Conservation (phyloP, 1,140 invertebrate genomes). For the Polyergus mexicanus region DNA sequence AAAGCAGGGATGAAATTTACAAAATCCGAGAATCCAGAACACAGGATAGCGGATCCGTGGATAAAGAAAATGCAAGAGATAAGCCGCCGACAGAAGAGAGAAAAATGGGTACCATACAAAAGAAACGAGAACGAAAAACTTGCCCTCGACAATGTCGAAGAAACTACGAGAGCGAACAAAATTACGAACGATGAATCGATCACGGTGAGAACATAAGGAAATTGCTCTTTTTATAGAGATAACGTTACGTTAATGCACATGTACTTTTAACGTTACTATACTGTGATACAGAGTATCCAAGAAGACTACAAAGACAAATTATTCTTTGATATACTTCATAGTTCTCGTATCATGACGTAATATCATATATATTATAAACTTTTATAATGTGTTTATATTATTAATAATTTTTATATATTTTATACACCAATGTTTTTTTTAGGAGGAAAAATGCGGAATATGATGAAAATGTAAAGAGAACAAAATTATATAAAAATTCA, state of each 20-base stretch:
- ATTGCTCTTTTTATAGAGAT: not conserved
- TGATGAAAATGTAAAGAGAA: not conserved
- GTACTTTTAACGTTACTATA: not conserved
- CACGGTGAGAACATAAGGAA: slow-evolving; percentile 24
- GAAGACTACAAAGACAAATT: not conserved
- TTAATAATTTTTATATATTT: not conserved
- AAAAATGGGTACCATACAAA: slow-evolving; percentile 62
- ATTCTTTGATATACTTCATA: not conserved
- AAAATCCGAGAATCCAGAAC: slow-evolving; percentile 51
- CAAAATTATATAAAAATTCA: not conserved
- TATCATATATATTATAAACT: not conserved
- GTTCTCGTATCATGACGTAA: not conserved
- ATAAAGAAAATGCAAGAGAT: slow-evolving; percentile 69
- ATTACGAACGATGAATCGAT: slow-evolving; percentile 45
- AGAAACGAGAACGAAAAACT: slow-evolving; percentile 40
- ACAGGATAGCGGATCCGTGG: slow-evolving; percentile 44
- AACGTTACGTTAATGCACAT: not conserved
- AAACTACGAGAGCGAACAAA: slow-evolving; percentile 41
- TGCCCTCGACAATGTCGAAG: slow-evolving; percentile 53
- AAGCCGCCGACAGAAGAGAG: slow-evolving; percentile 57
- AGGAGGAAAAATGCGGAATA: not conserved
- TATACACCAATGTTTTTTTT: not conserved
- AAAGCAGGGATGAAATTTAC: slow-evolving; percentile 52
- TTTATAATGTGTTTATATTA: not conserved
- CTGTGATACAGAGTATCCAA: not conserved